Conservation (phyloP, 2,888 invertebrate genomes). For the Ferdinandea cuprea region DNA sequence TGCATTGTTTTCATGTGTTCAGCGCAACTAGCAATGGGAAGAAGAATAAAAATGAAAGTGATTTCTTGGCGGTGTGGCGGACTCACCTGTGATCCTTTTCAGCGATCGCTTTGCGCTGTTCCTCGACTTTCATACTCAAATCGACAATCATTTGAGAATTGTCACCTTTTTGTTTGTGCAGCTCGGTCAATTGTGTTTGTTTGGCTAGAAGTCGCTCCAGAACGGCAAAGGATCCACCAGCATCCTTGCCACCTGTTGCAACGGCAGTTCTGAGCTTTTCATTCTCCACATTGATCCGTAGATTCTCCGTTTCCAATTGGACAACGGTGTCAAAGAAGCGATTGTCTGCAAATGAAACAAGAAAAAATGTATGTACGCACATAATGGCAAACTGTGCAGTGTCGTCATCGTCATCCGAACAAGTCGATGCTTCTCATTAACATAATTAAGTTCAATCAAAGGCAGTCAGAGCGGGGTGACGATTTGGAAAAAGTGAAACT, state of each 20-base stretch:
- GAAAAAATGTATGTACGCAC: background rate
- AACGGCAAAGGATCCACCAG: conserved; percentile 86
- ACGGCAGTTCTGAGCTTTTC: conserved; percentile 89
- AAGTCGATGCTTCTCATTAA: conserved; percentile 42
- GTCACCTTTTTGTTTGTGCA: conserved; percentile 95
- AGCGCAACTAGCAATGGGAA: too few relatives aligned
- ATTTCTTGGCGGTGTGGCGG: background rate
- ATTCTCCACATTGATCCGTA: conserved; percentile 92
- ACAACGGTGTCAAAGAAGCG: conserved; percentile 93
- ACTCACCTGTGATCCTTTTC: conserved; percentile 88
- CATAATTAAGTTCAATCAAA: conserved; percentile 61
- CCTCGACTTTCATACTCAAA: conserved; percentile 92
- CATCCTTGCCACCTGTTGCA: conserved; percentile 80
- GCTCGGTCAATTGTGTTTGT: conserved; percentile 96
- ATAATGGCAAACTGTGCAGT: background rate
- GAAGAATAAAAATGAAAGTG: too few relatives aligned
- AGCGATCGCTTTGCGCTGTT: conserved; percentile 90
- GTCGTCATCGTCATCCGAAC: background rate
- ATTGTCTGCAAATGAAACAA: conserved; percentile 87
- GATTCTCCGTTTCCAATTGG: conserved; percentile 91
- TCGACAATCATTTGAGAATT: conserved; percentile 97
- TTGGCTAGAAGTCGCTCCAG: conserved; percentile 93
- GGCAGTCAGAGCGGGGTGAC: background rate
- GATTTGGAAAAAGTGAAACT: conserved; percentile 82
- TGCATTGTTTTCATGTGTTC: conserved; percentile 87